phyloP scores from a whole-genome alignment of 2,113 vertebrate genomes.

The Melanotaenia duboulayi region DNA sequence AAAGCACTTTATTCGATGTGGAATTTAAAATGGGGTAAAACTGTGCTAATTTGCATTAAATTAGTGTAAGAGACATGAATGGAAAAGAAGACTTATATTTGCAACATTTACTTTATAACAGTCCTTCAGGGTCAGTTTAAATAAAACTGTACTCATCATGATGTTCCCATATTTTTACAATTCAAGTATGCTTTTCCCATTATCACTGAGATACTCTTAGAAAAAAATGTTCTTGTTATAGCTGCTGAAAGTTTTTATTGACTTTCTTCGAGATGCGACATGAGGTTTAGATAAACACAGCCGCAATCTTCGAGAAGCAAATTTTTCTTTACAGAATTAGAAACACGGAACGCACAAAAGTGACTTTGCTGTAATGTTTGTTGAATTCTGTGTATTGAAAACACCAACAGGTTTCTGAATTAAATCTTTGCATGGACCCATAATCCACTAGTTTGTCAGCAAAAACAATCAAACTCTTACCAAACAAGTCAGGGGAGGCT shows the following conservation, averaged over 20 bases:
- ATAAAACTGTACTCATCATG: slow-evolving; percentile 31
- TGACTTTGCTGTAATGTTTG: background rate
- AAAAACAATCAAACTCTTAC: slow-evolving; percentile 32
- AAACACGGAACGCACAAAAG: slow-evolving; percentile 1
- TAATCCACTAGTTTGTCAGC: slow-evolving; percentile 29
- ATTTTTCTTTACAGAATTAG: slow-evolving; percentile 18
- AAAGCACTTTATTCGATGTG: background rate
- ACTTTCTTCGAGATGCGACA: slow-evolving; percentile 43
- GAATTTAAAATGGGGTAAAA: slow-evolving; percentile 6
- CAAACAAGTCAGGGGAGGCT: slow-evolving; percentile 28
- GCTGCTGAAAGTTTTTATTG: slow-evolving; percentile 49
- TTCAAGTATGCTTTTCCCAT: slow-evolving; percentile 17
- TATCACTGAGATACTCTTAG: slow-evolving; percentile 21
- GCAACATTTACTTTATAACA: background rate
- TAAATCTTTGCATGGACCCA: slow-evolving; percentile 15
- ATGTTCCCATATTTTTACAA: slow-evolving; percentile 9
- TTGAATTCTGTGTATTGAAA: slow-evolving; percentile 6
- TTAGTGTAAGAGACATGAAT: background rate
- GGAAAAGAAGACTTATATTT: background rate
- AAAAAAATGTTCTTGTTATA: slow-evolving; percentile 15
- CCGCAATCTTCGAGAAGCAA: slow-evolving; percentile 24
- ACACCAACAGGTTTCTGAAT: background rate
- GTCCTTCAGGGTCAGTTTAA: slow-evolving; percentile 1
- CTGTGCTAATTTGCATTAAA: background rate
- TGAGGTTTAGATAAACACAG: slow-evolving; percentile 52